These are phyloP conservation scores for Sycophila sp. DNA, from an alignment of 1,140 invertebrate species.

Conservation along the genomic window DNA sequence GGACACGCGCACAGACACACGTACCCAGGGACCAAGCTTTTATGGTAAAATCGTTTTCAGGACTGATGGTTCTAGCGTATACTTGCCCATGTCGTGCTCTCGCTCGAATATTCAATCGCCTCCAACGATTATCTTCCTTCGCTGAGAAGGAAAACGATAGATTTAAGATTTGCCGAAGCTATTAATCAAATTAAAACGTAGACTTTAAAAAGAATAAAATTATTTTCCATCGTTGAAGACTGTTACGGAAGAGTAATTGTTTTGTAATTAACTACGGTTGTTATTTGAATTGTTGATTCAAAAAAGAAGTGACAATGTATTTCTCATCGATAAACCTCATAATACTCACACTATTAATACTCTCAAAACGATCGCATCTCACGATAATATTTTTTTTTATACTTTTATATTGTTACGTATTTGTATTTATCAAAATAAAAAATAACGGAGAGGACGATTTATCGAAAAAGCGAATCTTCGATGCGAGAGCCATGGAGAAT, in stretches of 20 bases:
- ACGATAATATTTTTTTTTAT: not conserved
- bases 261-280: no score
- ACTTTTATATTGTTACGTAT: not conserved
- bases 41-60: conserved; percentile 50
- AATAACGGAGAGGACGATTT: not conserved
- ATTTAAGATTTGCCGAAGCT: no score
- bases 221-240: no score
- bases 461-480: conserved; percentile 5
- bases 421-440: not conserved
- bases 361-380: not conserved
- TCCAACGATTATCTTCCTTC: no score
- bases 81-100: conserved; percentile 29
- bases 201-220: no score
- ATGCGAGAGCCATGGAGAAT: conserved; percentile 6
- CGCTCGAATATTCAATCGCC: conserved; percentile 21
- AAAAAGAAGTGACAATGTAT: no score
- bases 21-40: conserved; percentile 60
- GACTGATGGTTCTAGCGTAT: conserved; percentile 62
- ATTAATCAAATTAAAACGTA: no score
- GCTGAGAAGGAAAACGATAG: no score
- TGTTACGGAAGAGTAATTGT: no score
- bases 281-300: no score
- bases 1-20: not conserved
- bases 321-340: no score
- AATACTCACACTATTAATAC: conserved; percentile 18